Evolutionary conservation across 2,113 vertebrate genomes (phyloP).

Genomic region (Colaptes auratus): DNA sequence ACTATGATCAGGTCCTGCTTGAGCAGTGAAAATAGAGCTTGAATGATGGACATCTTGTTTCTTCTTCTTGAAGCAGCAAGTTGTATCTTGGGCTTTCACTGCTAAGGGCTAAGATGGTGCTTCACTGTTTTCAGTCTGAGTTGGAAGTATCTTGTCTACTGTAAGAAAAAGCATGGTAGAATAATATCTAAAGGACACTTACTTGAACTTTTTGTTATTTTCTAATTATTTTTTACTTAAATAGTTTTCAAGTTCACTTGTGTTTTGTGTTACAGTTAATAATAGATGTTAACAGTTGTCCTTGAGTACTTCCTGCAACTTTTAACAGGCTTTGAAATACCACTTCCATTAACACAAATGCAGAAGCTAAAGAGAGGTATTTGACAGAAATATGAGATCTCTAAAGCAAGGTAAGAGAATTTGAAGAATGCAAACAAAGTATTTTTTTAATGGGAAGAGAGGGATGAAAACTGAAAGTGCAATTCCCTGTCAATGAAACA

Average conservation of each 20-base stretch:
- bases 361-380: not conserved
- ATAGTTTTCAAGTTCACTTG: not conserved
- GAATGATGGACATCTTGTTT: not conserved
- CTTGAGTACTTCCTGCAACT: not conserved
- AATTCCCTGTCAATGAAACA: not conserved
- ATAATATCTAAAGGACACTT: not conserved
- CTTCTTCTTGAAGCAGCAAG: not conserved
- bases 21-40: not conserved
- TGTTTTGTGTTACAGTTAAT: not conserved
- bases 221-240: not conserved
- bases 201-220: not conserved
- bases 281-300: not conserved
- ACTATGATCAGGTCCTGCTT: not conserved
- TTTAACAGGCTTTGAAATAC: not conserved
- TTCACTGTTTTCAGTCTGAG: not conserved
- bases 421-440: not conserved
- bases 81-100: not conserved
- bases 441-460: not conserved
- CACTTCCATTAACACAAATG: not conserved
- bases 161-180: not conserved
- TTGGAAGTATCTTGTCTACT: not conserved
- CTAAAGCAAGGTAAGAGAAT: not conserved
- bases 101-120: not conserved
- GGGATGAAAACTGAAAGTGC: not conserved
- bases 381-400: not conserved